Base-by-base conservation (phyloP, 2,113 vertebrate genomes). In the Colius striatus region DNA sequence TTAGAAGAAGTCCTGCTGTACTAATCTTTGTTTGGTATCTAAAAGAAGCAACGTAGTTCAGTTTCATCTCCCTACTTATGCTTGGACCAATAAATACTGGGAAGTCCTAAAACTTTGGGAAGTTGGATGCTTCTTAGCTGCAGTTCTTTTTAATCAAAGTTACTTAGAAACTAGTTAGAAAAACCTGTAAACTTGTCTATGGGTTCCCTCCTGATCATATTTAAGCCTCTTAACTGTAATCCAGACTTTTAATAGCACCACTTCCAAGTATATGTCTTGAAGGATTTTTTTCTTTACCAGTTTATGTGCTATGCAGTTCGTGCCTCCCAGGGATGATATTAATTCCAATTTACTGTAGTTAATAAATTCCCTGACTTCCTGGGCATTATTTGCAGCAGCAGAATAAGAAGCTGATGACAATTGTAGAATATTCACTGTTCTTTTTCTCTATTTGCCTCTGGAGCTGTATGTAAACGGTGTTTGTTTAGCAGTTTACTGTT, bases 201-300 rank as follows among this genome's bases (percentile, higher is more conserved):
- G 2, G 72, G 26, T 13, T 66, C 32, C 5, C 47, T 76, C 72
- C 55, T 73, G 76, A 74, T 87, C 65, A 67, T 41, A 41, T 67
- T 89, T 92, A 95, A 94, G 76, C 92, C 53, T 78, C 90, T 93
- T 96, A 92, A 66, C 48, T 80, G 45, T 93, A 94, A 90, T 89
- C 80, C 89, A 87, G 34, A 34, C 80, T 93, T 94, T 60, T 84
- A 89, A 78, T 90, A 51, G 90, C 71, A 74, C 36, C 48, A 30
- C 14, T 55, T 77, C 75, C 65, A 86, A 80, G 90, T 86, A 63
- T n/a, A 66, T 67, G 43, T 79, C 62, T 63, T 81, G 27, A 90
- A 88, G 55, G 61, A 11, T 23, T 51, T 32, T 50, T 48, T 30
- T 68, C 47, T 89, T 65, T 23, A 43, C 30, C 10, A 41, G 7